Evolutionary conservation across 1,140 invertebrate genomes (phyloP), one percentile per base, ranked within the genome.

Genomic region (Adelges cooleyi): DNA sequence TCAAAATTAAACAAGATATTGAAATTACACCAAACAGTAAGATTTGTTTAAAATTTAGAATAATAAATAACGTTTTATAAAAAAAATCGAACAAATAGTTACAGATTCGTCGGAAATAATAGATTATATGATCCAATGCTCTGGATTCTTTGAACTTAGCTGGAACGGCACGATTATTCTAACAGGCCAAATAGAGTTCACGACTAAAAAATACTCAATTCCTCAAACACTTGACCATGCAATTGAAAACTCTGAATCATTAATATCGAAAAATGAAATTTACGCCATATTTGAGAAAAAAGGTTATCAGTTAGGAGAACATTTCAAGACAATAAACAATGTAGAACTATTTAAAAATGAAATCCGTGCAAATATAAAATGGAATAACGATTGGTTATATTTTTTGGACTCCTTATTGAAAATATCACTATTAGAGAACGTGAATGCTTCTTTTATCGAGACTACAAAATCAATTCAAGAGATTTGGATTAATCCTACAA

Each of bases 371-470:
- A 6, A 59, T 17, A 22, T 59, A 17, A 44, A 27, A 18, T 59
- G 53, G 53, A 18, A 44, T 25, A 59, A 44, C 8, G 53, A 59
- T 44, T 59, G 53, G 53, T 25, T 59, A 6, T 59, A 59, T 4
- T 59, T 59, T 59, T 17, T 59, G 23, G 53, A 59, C 17, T 36
- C 36, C 0, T 20, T 59, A 44, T 18, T 59, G 1, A 59, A 44
- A 27, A 42, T 59, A 25, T n/a, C 33, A 23, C 8, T 59, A 5
- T 13, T 59, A 20, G 38, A 44, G 27, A 0, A 59, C 40, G 23
- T 59, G 18, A 23, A 17, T 1, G 27, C 9, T 20, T 18, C 3
- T 27, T 10, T 5, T 10, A 17, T 13, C 10, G n/a, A 59, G 25
- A 23, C 38, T 5, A 22, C 33, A 8, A 17, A 42, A 23, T 59